Percentiles rank a stretch among this genome's conserved stretches.
Conservation (phyloP, 2,113 vertebrate species). For the Oryctolagus cuniculus region DNA sequence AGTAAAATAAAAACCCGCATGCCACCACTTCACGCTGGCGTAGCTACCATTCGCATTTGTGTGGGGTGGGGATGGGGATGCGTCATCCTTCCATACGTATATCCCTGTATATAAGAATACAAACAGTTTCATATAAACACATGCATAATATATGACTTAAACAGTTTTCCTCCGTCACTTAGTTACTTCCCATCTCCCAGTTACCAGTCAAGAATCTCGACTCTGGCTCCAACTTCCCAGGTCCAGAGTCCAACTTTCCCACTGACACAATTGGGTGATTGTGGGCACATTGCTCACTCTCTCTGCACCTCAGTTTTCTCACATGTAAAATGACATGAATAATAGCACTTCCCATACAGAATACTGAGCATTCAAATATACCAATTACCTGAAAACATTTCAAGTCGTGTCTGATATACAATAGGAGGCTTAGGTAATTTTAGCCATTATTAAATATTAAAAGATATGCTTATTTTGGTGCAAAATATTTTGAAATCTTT, state of each 20-base stretch:
- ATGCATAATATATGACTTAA: background rate
- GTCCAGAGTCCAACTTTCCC: background rate
- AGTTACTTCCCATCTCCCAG: background rate
- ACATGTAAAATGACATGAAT: background rate
- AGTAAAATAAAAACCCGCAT: background rate
- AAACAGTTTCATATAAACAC: background rate
- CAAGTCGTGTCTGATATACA: background rate
- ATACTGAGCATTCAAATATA: background rate
- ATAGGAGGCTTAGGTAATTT: background rate
- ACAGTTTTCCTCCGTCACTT: background rate
- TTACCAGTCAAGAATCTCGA: background rate
- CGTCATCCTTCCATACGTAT: background rate
- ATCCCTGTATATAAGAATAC: background rate
- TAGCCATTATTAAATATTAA: conserved; percentile 32
- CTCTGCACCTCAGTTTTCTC: background rate
- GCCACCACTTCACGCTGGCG: background rate
- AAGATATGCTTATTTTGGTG: no score
- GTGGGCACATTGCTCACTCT: background rate
- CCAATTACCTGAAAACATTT: background rate
- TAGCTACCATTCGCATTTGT: background rate
- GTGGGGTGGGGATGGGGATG: no score
- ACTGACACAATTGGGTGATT: background rate
- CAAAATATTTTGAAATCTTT: no score
- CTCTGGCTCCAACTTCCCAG: background rate
- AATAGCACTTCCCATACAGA: background rate